These are phyloP conservation scores for Agrotis clavis DNA, from an alignment of 2,888 invertebrate species.

Conservation along the genomic window DNA sequence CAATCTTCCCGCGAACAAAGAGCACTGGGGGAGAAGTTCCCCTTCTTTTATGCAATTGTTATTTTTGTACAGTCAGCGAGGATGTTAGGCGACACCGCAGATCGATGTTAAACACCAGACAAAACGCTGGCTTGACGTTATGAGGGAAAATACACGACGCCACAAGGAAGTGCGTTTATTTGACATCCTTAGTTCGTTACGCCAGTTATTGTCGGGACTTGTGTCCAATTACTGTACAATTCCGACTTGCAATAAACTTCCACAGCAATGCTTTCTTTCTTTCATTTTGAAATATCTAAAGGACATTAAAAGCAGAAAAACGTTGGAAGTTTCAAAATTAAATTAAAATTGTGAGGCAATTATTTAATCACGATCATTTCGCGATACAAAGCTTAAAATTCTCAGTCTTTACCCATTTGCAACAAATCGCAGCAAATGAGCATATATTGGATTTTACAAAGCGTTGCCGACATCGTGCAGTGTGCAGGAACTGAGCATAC, in stretches of 20 bases:
- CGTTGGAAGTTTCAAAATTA: constrained; percentile 37
- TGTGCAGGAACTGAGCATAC: constrained; percentile 41
- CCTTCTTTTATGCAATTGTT: constrained; percentile 83
- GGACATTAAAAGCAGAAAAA: constrained; percentile 24
- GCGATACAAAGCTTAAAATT: constrained; percentile 38
- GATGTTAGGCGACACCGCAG: constrained; percentile 67
- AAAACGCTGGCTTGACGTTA: constrained; percentile 53
- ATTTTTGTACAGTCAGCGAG: constrained; percentile 80
- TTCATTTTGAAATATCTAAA: constrained; percentile 19
- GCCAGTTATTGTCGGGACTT: constrained; percentile 31
- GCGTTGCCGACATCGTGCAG: constrained; percentile 33
- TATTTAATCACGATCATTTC: constrained; percentile 37
- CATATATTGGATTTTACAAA: constrained; percentile 44
- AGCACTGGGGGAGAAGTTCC: constrained; percentile 72
- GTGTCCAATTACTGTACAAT: constrained; percentile 53
- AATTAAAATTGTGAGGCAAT: constrained; percentile 36
- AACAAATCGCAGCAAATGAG: constrained; percentile 42
- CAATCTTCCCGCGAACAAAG: constrained; percentile 79
- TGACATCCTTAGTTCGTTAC: constrained; percentile 48
- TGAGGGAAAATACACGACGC: constrained; percentile 43
- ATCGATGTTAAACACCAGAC: constrained; percentile 70
- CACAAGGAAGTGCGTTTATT: constrained; percentile 53
- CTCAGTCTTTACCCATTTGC: constrained; percentile 22
- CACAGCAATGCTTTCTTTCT: constrained; percentile 9
- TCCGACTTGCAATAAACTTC: constrained; percentile 25